Evolutionary conservation across 2,797 vertebrate genomes (phyloP), one percentile per base, ranked within the genome.

Genomic region (Botia kubotai): DNA sequence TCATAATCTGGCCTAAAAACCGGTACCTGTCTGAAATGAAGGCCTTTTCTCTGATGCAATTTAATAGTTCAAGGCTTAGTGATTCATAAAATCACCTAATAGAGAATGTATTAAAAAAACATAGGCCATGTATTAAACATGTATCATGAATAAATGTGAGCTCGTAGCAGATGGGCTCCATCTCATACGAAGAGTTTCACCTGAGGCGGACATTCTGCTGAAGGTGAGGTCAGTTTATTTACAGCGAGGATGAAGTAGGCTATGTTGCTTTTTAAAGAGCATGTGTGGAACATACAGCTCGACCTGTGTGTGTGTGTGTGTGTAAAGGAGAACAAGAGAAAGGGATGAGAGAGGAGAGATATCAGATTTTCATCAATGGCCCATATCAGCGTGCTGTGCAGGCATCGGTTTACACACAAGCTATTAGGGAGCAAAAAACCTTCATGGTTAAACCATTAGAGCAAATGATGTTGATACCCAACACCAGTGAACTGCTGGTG

Each of bases 381-480:
- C 58, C 53, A 66, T 33, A 77, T 50, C 33, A 50, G 65, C 36
- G 70, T 71, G 46, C 50, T 66, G 16, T 39, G 57, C 8, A 53
- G 63, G 72, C 58, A 73, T 83, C 63, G 3, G 70, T 68, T 83
- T 81, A 62, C 84, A 65, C 60, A 55, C 43, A 6, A 26, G 58
- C 53, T 67, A 46, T 79, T 74, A 79, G 46, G 46, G 72, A 79
- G 43, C 39, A 79, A 75, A 46, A 75, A 71, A 48, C 58, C 48
- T 52, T 83, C 60, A 76, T 86, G 21, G 66, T 82, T 84, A 39
- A 82, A 75, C 10, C 63, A 86, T 82, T 55, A 73, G 53, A 81
- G 82, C 82, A 86, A 86, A 83, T 67, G 77, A 72, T 69, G 79
- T 81, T 29, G 81, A 80, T 43, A 67, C 68, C 70, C 50, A 6